Evolutionary conservation across 1,140 invertebrate species (phyloP).

Genomic region (Drosophila littoralis): DNA sequence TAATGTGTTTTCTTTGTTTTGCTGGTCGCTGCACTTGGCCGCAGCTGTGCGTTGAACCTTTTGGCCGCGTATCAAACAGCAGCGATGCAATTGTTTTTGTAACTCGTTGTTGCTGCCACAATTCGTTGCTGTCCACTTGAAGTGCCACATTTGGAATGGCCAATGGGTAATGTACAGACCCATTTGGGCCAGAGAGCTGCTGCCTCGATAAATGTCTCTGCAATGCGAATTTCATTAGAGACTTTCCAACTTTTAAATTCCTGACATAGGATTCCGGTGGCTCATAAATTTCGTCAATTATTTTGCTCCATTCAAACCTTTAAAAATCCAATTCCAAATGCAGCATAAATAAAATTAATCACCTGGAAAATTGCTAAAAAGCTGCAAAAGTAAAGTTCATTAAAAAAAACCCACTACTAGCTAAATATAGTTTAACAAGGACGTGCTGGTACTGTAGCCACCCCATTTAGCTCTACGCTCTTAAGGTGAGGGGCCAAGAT

Average conservation of each 20-base stretch:
- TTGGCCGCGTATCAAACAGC: slow-evolving; percentile 23
- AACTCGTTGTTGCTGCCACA: slow-evolving; percentile 44
- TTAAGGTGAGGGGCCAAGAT: slow-evolving; percentile 26
- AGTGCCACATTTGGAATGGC: slow-evolving; percentile 72
- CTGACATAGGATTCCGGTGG: slow-evolving; percentile 8
- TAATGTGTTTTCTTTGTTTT: slow-evolving; percentile 80
- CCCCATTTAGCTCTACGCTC: not conserved
- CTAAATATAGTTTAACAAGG: slow-evolving; percentile 55
- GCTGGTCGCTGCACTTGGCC: slow-evolving; percentile 44
- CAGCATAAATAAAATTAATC: slow-evolving; percentile 60
- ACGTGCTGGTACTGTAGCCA: slow-evolving; percentile 30
- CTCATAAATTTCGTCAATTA: slow-evolving; percentile 7
- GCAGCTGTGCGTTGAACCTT: slow-evolving; percentile 75
- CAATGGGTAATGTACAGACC: slow-evolving; percentile 44
- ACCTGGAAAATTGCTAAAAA: slow-evolving; percentile 73
- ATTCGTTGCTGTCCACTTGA: slow-evolving; percentile 66
- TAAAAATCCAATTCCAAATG: slow-evolving; percentile 6
- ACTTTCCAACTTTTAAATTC: slow-evolving; percentile 8
- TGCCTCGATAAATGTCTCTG: slow-evolving; percentile 47
- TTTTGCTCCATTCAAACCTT: not conserved
- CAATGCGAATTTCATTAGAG: slow-evolving; percentile 9
- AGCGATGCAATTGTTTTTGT: slow-evolving; percentile 35
- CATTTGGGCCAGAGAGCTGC: slow-evolving; percentile 43
- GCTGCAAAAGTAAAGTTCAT: slow-evolving; percentile 39
- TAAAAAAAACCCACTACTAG: slow-evolving; percentile 49